These are phyloP conservation scores for Gnathonemus longibarbis DNA, from an alignment of 2,113 vertebrate genomes.

Conservation along the genomic window DNA sequence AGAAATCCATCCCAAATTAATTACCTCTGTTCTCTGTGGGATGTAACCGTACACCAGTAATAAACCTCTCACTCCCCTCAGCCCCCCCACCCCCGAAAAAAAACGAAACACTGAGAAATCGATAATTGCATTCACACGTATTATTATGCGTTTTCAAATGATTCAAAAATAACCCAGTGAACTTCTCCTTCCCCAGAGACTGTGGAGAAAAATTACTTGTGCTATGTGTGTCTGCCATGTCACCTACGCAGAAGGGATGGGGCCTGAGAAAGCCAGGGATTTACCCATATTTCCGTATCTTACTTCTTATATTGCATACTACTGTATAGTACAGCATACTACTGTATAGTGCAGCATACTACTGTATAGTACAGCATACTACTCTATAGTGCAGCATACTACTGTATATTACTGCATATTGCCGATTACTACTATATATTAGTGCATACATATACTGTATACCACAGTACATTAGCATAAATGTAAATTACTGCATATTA, in stretches of 20 bases:
- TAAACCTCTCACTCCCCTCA: background rate
- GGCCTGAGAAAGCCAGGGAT: background rate
- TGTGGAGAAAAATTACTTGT: background rate
- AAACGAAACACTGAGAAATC: background rate
- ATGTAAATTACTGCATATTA: background rate
- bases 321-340: background rate
- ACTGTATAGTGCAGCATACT: too few species aligned
- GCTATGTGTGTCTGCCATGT: background rate
- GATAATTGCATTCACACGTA: background rate
- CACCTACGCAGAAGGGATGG: background rate
- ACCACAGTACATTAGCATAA: background rate
- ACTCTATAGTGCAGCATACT: background rate
- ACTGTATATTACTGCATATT: background rate
- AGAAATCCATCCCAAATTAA: slow-evolving; percentile 11
- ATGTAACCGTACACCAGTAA: background rate
- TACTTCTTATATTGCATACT: background rate
- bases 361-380: background rate
- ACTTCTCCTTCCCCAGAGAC: background rate
- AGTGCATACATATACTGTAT: background rate
- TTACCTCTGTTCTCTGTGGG: background rate
- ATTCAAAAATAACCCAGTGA: background rate
- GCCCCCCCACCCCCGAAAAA: background rate
- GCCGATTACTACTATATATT: background rate
- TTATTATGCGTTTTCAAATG: background rate
- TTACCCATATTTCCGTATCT: background rate